Conservation (phyloP, 1,140 invertebrate genomes). For the Temnothorax nylanderi region DNA sequence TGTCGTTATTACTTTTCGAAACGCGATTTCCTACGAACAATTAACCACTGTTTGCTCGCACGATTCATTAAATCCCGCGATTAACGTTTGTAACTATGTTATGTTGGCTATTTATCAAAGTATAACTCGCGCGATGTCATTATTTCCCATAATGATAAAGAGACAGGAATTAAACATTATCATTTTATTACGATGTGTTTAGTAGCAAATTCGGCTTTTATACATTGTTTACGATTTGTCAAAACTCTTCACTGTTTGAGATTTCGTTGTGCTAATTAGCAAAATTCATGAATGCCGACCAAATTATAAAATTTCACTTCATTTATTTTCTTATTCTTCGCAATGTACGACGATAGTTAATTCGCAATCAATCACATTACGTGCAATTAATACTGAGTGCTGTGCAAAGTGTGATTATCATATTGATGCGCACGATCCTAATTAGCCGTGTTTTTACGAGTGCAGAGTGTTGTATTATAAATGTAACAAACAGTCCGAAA, state of each 20-base stretch:
- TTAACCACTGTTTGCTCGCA: conserved; percentile 5
- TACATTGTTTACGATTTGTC: not conserved
- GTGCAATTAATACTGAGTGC: not conserved
- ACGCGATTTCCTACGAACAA: not conserved
- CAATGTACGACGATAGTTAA: not conserved
- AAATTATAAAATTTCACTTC: not conserved
- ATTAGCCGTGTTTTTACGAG: not conserved
- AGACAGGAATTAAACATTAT: not conserved
- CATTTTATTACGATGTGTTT: not conserved
- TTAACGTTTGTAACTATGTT: not conserved
- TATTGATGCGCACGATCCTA: not conserved
- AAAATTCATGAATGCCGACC: not conserved
- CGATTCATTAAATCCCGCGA: not conserved
- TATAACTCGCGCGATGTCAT: not conserved
- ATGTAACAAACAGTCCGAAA: not conserved
- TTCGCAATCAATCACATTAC: not conserved
- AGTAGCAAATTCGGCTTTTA: not conserved
- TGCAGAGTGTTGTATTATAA: not conserved
- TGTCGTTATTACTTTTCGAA: conserved; percentile 14
- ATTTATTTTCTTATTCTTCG: not conserved
- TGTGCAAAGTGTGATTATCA: not conserved
- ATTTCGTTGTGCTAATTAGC: not conserved
- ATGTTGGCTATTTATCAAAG: not conserved
- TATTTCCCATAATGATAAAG: not conserved
- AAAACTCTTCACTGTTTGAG: not conserved